These are phyloP conservation scores for Rhabdophis nuchalis DNA, from an alignment of 2,797 vertebrate genomes.

Conservation along the genomic window DNA sequence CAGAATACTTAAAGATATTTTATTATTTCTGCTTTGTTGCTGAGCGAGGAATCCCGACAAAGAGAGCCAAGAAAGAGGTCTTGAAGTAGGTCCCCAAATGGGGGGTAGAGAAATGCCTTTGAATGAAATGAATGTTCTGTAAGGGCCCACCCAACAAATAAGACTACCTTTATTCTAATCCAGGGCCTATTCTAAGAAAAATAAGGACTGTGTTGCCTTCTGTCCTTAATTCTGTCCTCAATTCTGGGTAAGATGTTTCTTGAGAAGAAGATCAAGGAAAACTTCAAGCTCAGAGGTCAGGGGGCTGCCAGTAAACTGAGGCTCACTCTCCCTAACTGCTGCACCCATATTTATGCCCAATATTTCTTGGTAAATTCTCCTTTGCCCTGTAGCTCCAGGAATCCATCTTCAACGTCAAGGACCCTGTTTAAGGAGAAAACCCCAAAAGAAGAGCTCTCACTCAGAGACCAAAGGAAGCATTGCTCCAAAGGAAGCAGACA, in stretches of 20 bases:
- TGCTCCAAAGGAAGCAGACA: rapidly evolving
- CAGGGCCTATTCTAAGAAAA: background rate
- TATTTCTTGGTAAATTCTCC: background rate
- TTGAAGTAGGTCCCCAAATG: background rate
- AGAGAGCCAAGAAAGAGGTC: background rate
- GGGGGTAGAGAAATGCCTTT: background rate
- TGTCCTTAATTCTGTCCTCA: background rate
- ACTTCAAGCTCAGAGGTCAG: background rate
- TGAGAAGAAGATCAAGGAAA: background rate
- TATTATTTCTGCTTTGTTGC: background rate
- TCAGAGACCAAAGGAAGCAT: rapidly evolving
- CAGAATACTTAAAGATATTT: background rate
- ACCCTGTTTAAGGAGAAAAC: background rate
- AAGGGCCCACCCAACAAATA: background rate
- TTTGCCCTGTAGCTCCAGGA: background rate
- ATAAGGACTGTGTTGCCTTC: background rate
- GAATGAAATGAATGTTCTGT: background rate
- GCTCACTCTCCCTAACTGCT: background rate
- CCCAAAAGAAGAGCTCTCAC: rapidly evolving
- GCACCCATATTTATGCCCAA: background rate
- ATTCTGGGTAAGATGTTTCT: background rate
- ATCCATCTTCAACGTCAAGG: background rate
- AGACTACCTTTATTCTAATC: background rate
- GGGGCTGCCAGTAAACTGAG: background rate
- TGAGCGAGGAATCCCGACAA: background rate